These are phyloP conservation scores for Spheniscus humboldti DNA, from an alignment of 2,797 vertebrate genomes.

Conservation along the genomic window DNA sequence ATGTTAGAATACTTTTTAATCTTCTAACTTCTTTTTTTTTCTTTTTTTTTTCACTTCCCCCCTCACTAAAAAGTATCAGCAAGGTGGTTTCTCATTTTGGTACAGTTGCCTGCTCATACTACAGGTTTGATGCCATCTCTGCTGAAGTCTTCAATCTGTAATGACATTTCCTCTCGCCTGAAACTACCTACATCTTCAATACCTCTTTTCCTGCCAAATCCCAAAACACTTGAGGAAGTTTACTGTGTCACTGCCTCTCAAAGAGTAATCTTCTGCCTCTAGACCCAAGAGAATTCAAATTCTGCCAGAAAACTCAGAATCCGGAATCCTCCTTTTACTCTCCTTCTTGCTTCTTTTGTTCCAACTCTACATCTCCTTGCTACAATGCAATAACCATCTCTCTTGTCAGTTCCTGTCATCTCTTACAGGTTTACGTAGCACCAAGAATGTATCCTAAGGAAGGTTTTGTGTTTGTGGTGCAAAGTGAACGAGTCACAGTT, in stretches of 20 bases:
- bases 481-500: not conserved
- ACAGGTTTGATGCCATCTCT: not conserved
- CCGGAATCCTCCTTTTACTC: not conserved
- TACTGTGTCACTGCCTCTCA: not conserved
- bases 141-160: not conserved
- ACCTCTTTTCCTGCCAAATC: not conserved
- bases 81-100: not conserved
- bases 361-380: fast-evolving
- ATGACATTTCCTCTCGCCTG: not conserved
- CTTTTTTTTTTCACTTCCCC: too few species aligned
- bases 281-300: not conserved
- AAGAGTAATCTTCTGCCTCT: not conserved
- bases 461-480: not conserved
- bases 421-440: not conserved
- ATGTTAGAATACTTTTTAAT: not conserved
- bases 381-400: not conserved
- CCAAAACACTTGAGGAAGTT: not conserved
- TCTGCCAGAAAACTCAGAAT: not conserved
- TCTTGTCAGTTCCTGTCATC: not conserved
- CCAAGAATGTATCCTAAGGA: not conserved
- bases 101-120: not conserved
- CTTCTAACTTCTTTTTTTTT: not conserved
- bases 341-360: not conserved
- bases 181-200: not conserved
- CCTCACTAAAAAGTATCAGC: not conserved